phyloP scores from a whole-genome alignment of 2,113 vertebrate species.

The Glaucidium brasilianum region DNA sequence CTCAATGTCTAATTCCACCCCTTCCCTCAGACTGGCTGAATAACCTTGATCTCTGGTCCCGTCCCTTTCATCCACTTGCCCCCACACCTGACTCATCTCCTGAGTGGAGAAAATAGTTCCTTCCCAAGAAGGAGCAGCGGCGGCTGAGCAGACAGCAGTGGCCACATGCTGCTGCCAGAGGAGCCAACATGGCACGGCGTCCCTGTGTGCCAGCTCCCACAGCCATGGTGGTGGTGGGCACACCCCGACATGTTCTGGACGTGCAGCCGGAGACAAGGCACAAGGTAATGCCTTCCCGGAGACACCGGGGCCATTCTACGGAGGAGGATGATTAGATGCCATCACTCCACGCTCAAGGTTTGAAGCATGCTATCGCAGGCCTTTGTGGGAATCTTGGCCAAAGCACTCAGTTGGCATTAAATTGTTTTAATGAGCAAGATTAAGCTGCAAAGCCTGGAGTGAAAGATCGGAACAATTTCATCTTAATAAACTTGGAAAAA shows the following conservation, averaged over 20 bases:
- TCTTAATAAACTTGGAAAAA: background rate
- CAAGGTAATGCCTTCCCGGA: background rate
- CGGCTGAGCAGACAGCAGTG: background rate
- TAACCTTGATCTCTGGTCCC: background rate
- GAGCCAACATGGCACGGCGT: background rate
- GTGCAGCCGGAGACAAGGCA: fast-evolving
- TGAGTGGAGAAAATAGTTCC: constrained; percentile 11
- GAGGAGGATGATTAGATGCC: background rate
- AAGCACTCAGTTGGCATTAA: background rate
- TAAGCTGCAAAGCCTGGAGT: background rate
- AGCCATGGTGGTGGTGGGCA: background rate
- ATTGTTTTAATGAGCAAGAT: background rate
- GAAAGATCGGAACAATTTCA: background rate
- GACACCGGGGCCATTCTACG: background rate
- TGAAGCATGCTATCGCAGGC: fast-evolving
- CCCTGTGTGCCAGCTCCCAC: fast-evolving
- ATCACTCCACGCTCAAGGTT: background rate
- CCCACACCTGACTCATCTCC: constrained; percentile 64
- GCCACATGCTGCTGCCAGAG: background rate
- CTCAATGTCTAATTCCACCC: background rate
- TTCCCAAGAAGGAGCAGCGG: background rate
- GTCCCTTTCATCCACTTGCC: constrained; percentile 48
- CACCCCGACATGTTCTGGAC: background rate
- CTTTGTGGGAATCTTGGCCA: background rate
- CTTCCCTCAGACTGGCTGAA: constrained; percentile 35